Percentiles rank a stretch among this genome's conserved stretches.
Evolutionary conservation across 2,888 invertebrate species (phyloP).

Genomic region (Kryphioiulus occultus): DNA sequence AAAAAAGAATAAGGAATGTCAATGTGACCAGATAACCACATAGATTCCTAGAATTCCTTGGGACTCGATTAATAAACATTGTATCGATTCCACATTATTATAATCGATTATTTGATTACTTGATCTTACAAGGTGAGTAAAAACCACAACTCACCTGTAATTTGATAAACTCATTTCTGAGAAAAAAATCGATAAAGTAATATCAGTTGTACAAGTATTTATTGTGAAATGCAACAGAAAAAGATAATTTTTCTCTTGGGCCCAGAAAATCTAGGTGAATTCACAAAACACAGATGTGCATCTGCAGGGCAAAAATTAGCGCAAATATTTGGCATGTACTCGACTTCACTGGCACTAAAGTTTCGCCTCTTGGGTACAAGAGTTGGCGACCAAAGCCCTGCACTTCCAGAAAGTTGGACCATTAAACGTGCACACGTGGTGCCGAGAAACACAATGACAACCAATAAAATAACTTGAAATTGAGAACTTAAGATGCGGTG

Average conservation of each 20-base stretch:
- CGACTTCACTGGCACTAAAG: neutral
- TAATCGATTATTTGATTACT: no score
- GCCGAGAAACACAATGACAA: neutral
- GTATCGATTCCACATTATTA: no score
- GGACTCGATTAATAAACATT: neutral
- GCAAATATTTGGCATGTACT: neutral
- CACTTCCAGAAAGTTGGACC: neutral
- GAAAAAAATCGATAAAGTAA: no score
- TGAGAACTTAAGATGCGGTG: neutral
- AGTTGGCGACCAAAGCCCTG: neutral
- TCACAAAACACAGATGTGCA: neutral
- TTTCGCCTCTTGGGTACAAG: neutral
- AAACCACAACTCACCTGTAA: no score
- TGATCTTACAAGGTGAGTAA: no score
- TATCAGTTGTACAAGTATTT: neutral
- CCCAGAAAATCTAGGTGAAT: neutral
- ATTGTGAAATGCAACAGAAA: neutral
- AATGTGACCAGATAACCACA: neutral
- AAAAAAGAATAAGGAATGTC: neutral
- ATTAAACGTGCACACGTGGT: neutral
- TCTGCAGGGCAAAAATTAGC: neutral
- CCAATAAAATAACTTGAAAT: neutral
- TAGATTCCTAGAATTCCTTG: neutral
- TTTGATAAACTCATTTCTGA: no score
- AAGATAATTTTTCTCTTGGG: neutral